Conservation (phyloP, 2,888 invertebrate species). For the Drosophila paranaensis region DNA sequence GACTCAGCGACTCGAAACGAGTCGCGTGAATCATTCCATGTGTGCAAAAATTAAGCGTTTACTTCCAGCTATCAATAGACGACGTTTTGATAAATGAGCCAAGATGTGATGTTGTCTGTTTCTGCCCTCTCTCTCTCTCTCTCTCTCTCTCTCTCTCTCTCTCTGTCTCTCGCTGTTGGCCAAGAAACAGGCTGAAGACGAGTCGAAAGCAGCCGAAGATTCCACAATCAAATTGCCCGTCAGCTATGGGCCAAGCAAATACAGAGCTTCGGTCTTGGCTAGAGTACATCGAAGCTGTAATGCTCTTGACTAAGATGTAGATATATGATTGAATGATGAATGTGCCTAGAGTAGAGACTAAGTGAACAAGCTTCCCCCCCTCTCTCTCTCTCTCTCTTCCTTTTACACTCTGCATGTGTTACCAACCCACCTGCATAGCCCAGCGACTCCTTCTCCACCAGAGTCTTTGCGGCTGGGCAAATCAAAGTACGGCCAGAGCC, state of each 20-base stretch:
- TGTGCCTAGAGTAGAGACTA: background rate
- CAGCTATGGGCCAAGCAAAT: conserved; percentile 78
- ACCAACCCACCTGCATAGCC: background rate
- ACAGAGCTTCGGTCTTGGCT: conserved; percentile 32
- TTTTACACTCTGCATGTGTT: background rate
- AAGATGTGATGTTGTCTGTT: conserved; percentile 33
- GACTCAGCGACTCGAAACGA: conserved; percentile 41
- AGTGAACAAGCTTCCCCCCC: background rate
- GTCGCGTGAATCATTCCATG: conserved; percentile 56
- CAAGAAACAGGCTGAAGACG: conserved; percentile 35
- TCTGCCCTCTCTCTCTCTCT: background rate
- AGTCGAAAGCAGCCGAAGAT: conserved; percentile 66
- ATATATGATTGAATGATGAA: background rate
- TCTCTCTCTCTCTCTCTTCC: no score
- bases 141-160: no score
- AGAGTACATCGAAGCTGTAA: conserved; percentile 23
- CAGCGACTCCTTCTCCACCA: conserved; percentile 10
- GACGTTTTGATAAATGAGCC: conserved; percentile 75
- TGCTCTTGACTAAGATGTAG: conserved; percentile 37
- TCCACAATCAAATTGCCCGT: conserved; percentile 70
- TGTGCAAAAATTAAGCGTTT: conserved; percentile 55
- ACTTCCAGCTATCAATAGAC: conserved; percentile 70
- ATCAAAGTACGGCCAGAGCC: conserved; percentile 55
- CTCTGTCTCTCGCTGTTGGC: conserved; percentile 28
- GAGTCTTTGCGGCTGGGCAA: conserved; percentile 29